A percentile compares a stretch with the other conserved stretches of the same genome.
These are phyloP conservation scores for Agrochola lychnidis DNA, from an alignment of 2,888 invertebrate species.

Conservation along the genomic window DNA sequence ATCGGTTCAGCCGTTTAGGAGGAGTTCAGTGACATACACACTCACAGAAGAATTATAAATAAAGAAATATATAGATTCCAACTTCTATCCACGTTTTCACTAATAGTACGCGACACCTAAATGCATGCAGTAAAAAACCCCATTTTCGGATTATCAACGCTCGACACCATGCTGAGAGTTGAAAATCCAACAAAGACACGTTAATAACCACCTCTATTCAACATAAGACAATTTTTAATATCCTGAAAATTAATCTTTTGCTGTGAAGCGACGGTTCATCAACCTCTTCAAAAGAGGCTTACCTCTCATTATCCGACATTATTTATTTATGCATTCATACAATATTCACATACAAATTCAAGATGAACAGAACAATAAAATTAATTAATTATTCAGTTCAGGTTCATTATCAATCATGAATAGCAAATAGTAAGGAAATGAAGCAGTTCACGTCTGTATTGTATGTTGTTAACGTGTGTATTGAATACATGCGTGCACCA, in stretches of 20 bases:
- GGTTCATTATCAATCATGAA: neutral
- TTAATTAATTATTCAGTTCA: conserved; percentile 7
- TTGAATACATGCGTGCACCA: conserved; percentile 9
- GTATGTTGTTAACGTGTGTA: neutral
- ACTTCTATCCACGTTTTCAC: neutral
- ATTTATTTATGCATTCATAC: neutral
- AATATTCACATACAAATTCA: conserved; percentile 7
- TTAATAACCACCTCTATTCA: no score
- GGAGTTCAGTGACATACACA: no score
- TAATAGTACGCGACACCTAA: no score
- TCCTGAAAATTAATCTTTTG: neutral
- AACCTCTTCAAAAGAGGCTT: no score
- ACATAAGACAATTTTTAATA: neutral
- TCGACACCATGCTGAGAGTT: neutral
- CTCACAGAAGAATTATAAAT: no score
- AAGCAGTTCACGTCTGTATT: neutral
- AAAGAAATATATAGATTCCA: no score
- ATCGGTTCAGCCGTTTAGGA: no score
- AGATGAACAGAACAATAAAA: neutral
- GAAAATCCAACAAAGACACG: neutral
- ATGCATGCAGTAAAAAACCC: neutral
- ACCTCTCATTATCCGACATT: neutral
- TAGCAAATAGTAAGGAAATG: neutral
- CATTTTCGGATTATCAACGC: neutral
- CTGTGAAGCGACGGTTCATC: neutral